Percentiles rank a stretch among this genome's conserved stretches.
These are phyloP conservation scores for Syrphus vitripennis DNA, from an alignment of 2,888 invertebrate species.

Conservation along the genomic window DNA sequence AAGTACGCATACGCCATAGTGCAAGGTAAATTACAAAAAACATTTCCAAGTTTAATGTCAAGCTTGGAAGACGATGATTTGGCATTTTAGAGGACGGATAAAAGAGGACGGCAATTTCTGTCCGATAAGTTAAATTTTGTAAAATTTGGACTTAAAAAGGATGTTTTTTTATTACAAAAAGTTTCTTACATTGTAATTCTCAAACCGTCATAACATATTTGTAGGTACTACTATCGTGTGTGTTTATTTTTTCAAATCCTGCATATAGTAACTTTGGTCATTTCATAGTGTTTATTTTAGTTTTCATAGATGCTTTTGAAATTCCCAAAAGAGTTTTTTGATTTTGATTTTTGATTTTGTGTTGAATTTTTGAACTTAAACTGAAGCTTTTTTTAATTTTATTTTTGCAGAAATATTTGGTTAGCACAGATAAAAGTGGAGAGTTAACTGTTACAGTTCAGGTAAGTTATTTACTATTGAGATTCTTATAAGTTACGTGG, in stretches of 20 bases:
- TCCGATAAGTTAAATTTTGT: too few species aligned
- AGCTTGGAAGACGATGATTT: too few species aligned
- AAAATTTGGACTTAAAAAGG: too few species aligned
- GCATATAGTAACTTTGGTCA: conserved; percentile 75
- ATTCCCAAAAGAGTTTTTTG: conserved; percentile 20
- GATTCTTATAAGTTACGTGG: too few species aligned
- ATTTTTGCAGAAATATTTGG: conserved; percentile 88
- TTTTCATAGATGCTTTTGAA: conserved; percentile 72
- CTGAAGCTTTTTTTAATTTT: neutral
- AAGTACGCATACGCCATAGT: too few species aligned
- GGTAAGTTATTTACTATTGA: conserved; percentile 81
- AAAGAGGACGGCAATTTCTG: too few species aligned
- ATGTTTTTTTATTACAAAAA: too few species aligned
- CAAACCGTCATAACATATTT: too few species aligned
- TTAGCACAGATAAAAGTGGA: conserved; percentile 88
- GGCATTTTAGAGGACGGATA: too few species aligned
- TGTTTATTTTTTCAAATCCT: neutral
- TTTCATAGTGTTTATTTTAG: conserved; percentile 74
- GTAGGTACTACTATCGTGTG: neutral
- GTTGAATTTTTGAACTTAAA: neutral
- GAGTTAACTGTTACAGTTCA: conserved; percentile 90
- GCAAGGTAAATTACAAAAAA: too few species aligned
- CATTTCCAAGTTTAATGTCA: too few species aligned
- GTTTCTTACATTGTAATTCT: too few species aligned
- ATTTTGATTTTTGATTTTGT: neutral